A percentile compares a stretch with the other conserved stretches of the same genome.
Evolutionary conservation across 2,113 vertebrate genomes (phyloP).

Genomic region (Dendrocopos noguchii): DNA sequence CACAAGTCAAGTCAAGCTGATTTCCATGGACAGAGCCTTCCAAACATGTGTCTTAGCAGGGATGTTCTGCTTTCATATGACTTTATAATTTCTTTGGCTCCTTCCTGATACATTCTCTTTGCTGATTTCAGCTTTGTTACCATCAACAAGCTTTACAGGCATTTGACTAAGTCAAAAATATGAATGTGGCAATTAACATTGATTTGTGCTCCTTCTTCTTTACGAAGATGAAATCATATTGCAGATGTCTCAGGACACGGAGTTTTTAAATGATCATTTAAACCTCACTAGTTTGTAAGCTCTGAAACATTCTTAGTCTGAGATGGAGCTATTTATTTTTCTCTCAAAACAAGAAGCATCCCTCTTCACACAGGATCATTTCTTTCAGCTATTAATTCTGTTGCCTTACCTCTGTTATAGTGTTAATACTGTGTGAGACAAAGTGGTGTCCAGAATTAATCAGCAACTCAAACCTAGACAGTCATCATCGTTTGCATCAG

Average conservation of each 20-base stretch:
- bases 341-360: neutral
- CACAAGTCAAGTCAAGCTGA: neutral
- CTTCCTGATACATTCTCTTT: neutral
- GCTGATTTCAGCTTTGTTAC: conserved; percentile 11
- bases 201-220: neutral
- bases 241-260: neutral
- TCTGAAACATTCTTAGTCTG: neutral
- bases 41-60: neutral
- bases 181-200: conserved; percentile 6
- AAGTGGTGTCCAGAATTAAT: conserved; percentile 41
- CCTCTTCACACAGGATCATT: neutral
- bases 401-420: conserved; percentile 6
- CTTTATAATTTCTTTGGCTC: neutral
- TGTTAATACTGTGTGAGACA: neutral
- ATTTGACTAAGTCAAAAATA: conserved; percentile 1
- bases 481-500: neutral
- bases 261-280: neutral
- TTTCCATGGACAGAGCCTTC: neutral
- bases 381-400: neutral
- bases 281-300: neutral
- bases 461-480: neutral
- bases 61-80: neutral
- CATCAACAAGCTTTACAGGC: neutral
- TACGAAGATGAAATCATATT: neutral
- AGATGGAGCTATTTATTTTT: neutral